Conservation (phyloP, 2,113 vertebrate species). For the Heliornis fulica region DNA sequence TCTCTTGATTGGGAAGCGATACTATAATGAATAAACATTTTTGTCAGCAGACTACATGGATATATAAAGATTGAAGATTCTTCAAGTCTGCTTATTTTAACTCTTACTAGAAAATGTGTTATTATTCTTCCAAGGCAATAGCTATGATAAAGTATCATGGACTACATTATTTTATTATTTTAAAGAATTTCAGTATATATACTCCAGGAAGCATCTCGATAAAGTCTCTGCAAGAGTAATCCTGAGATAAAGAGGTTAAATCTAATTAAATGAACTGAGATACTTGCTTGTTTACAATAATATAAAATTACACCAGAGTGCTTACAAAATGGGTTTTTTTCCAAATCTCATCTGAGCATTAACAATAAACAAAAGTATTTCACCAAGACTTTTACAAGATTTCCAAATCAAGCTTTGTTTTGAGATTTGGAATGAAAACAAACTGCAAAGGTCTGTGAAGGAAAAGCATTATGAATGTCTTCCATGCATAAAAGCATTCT, state of each 20-base stretch:
- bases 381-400: not conserved
- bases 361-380: not conserved
- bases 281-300: not conserved
- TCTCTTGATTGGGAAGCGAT: not conserved
- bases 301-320: not conserved
- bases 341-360: not conserved
- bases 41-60: not conserved
- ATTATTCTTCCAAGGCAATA: not conserved
- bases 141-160: not conserved
- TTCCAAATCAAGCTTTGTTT: not conserved
- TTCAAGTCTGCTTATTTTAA: not conserved
- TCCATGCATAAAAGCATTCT: not conserved
- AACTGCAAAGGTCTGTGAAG: not conserved
- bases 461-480: not conserved
- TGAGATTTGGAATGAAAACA: not conserved
- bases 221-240: not conserved
- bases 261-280: not conserved
- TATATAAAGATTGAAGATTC: not conserved
- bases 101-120: not conserved
- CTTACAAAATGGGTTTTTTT: not conserved
- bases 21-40: not conserved
- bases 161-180: not conserved
- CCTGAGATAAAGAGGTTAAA: not conserved
- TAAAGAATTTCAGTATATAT: not conserved
- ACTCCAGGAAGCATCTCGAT: not conserved